These are phyloP conservation scores for Trichonephila inaurata DNA, from an alignment of 1,140 invertebrate species.

Conservation along the genomic window DNA sequence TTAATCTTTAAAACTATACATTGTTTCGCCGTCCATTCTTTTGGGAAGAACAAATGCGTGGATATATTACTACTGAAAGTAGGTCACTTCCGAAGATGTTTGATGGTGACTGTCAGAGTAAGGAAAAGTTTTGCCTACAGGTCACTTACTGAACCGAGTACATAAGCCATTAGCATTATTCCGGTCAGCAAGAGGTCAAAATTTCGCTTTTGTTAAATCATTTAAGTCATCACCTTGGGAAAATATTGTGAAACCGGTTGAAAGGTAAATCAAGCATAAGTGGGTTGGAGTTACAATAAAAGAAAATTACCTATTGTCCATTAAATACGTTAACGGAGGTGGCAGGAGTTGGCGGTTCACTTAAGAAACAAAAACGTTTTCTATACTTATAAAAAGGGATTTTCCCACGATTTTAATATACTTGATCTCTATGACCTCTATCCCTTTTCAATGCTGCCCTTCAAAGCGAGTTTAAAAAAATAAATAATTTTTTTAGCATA, in stretches of 20 bases:
- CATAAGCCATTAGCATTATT: constrained; percentile 6
- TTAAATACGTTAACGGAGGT: not conserved
- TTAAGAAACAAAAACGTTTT: not conserved
- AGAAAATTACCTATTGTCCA: constrained; percentile 21
- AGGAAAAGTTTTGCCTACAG: not conserved
- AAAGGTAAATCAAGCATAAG: not conserved
- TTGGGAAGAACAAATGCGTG: not conserved
- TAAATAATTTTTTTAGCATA: not conserved
- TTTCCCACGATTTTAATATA: constrained; percentile 55
- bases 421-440: constrained; percentile 10
- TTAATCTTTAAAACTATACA: constrained; percentile 41
- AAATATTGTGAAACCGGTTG: not conserved
- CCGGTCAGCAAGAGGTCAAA: constrained; percentile 1
- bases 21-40: constrained; percentile 26
- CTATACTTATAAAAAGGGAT: not conserved
- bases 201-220: constrained; percentile 45
- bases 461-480: not conserved
- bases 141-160: constrained; percentile 2
- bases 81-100: constrained; percentile 40
- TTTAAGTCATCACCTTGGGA: constrained; percentile 65
- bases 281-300: constrained; percentile 28
- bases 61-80: not conserved
- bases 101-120: not conserved
- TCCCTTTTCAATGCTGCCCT: not conserved
- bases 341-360: not conserved